Base-by-base conservation (phyloP, 2,888 invertebrate species). In the Dryobotodes eremita region DNA sequence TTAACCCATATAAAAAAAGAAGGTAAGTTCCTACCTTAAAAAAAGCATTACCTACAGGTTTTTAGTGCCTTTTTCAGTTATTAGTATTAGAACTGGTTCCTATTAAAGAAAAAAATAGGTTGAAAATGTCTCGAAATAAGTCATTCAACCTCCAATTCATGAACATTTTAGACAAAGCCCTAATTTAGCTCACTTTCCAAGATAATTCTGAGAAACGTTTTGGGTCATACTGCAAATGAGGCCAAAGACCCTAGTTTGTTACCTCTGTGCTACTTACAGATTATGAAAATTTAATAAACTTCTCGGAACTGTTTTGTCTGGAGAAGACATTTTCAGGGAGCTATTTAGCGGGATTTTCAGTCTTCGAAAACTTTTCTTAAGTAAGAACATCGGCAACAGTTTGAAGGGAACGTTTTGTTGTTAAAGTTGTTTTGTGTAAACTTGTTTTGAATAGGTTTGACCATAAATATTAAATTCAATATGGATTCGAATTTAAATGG, bases 271-370 rank as follows among this genome's bases (percentile, higher is more conserved):
- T 62, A 50, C 48, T 68, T 42, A 42, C 15, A 31, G 11, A 85
- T 61, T 69, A 64, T 71, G 64, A 80, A 85, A 72, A 26, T 69
- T 80, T 80, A 31, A 85, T 80, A 69, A 80, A 65, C 48, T 59
- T 26, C 11, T 20, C 20, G 23, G 2, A 4, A 48, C 15, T n/a
- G 48, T 65, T 75, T 69, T 36, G 23, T 57, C 23, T 31, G 42
- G 50, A 20, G 15, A 26, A 61, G 46, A 26, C n/a, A 50, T 50
- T 71, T 59, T 26, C 26, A n/a, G 31, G 57, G 23, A 69, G 46
- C 48, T 20, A 26, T 68, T 64, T 23, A 42, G 17, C 4, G 8
- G 15, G 59, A 77, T 69, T 72, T 55, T 71, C 23, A 48, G 48
- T 26, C 8, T 48, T 36, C 0, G 0, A 46, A 53, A 71, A 77